Conservation (phyloP, 2,797 vertebrate genomes). For the Percopsis omiscomaycus region DNA sequence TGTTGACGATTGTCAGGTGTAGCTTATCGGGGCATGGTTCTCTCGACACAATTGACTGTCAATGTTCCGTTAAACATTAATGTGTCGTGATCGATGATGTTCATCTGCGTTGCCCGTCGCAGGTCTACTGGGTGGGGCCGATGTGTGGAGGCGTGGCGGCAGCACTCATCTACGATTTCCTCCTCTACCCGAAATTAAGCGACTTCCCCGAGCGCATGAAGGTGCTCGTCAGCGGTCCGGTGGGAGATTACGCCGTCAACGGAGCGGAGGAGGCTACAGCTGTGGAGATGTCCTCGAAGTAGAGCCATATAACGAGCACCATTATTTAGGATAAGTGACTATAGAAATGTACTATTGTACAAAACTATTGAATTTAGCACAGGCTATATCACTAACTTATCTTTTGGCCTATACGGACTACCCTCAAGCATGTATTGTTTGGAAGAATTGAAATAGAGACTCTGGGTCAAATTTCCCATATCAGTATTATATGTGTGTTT, state of each 20-base stretch:
- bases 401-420: no score
- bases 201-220: slow-evolving; percentile 89
- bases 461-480: no score
- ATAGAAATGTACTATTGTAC: no score
- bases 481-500: no score
- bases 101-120: slow-evolving; percentile 32
- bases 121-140: slow-evolving; percentile 98
- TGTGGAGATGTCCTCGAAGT: slow-evolving; percentile 92
- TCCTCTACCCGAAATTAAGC: slow-evolving; percentile 85
- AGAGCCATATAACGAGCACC: slow-evolving; percentile 14
- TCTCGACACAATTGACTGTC: neutral
- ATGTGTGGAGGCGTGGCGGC: slow-evolving; percentile 90
- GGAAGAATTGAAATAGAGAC: no score
- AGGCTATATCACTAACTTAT: no score
- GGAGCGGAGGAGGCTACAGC: slow-evolving; percentile 81
- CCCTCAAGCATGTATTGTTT: neutral
- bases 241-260: slow-evolving; percentile 89
- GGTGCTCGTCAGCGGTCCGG: slow-evolving; percentile 90
- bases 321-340: slow-evolving; percentile 30
- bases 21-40: slow-evolving; percentile 6
- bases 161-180: slow-evolving; percentile 90
- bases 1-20: slow-evolving; percentile 12
- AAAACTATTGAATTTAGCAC: no score
- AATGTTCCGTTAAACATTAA: no score
- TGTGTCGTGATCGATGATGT: neutral